Base-by-base conservation (phyloP, 2,888 invertebrate species). In the Drosophila setosimentum region DNA sequence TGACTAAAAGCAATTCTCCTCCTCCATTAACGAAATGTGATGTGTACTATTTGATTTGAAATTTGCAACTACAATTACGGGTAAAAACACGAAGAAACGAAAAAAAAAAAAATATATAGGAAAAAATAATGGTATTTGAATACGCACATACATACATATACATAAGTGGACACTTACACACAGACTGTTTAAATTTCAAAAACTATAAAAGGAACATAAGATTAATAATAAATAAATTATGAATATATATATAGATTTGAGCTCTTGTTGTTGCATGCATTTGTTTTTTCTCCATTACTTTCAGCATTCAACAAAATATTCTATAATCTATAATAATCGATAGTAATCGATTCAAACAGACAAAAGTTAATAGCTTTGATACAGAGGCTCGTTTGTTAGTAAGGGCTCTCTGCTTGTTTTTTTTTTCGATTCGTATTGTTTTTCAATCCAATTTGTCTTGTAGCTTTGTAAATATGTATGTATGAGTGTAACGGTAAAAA, bases 21-120 rank as follows among this genome's bases (percentile, higher is more conserved):
- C 21, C 66, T 74, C 69, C 80, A 82, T 73, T 74, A 76, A 74
- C 54, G 50, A 53, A 74, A 72, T 84, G 84, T 84, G 87, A 84
- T 85, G 88, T 75, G 61, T 76, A 76, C 40, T 62, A 78, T 87
- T 73, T 85, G 69, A 71, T 85, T 85, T 86, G 71, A 76, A 60
- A 73, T 72, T 86, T 80, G 83, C 76, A 86, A 89, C 87, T 82
- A 80, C 76, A 89, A 87, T 76, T 86, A 86, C 86, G 86, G 86
- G 86, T 86, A 89, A 87, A 78, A 57, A 73, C 59, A 80, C 79
- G 64, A 58, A 64, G 62, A 70, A 63, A 40, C 21, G 57, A 67
- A 35, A 48, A 42, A 60, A 67, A 35, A 48, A 42, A 60, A 32
- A 21, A 55, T 57, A 42, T 45, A 60, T 65, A 60, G 54, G 40